Percentiles rank a stretch among this genome's conserved stretches.
Conservation (phyloP, 2,888 invertebrate genomes). For the Cynaeus angustus region DNA sequence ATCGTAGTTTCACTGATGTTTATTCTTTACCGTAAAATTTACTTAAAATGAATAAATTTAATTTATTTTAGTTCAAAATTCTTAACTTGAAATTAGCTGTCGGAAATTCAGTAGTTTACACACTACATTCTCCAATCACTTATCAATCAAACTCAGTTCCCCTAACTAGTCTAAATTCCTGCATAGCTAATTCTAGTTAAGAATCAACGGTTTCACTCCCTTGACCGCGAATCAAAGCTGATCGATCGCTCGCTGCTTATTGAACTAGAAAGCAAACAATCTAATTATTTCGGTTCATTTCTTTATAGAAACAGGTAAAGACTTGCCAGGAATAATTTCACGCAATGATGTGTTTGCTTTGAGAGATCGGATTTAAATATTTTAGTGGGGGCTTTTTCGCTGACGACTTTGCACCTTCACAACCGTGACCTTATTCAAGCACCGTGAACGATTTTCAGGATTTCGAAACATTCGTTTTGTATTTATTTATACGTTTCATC, state of each 20-base stretch:
- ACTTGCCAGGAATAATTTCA: conserved; percentile 34
- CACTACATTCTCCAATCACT: no score
- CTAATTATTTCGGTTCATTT: conserved; percentile 36
- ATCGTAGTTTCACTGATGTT: no score
- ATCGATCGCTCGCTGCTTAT: conserved; percentile 18
- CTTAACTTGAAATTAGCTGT: no score
- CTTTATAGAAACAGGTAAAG: conserved; percentile 34
- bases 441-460: conserved; percentile 14
- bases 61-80: no score
- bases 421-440: conserved; percentile 36
- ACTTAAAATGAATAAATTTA: no score
- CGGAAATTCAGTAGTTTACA: no score
- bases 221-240: conserved; percentile 7
- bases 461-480: no score
- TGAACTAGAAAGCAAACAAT: conserved; percentile 21
- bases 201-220: not conserved
- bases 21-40: no score
- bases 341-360: conserved; percentile 37
- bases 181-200: conserved; percentile 6
- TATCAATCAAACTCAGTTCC: not conserved
- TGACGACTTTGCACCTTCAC: conserved; percentile 35
- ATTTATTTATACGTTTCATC: no score
- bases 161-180: not conserved
- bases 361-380: conserved; percentile 42
- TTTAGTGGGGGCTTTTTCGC: conserved; percentile 31